Conservation (phyloP, 2,113 vertebrate species). For the Neofelis nebulosa region DNA sequence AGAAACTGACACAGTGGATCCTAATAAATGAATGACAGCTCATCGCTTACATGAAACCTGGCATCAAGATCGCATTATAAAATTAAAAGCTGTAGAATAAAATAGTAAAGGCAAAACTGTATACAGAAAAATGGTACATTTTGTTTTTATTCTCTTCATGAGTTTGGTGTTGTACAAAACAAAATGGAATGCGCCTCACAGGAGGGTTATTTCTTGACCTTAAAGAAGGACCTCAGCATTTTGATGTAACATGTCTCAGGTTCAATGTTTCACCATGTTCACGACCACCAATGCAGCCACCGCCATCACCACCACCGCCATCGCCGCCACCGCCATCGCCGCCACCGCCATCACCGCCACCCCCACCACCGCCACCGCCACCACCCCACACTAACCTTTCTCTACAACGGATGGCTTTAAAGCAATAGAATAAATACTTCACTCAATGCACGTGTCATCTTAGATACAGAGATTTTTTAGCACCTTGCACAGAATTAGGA, state of each 20-base stretch:
- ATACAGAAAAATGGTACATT: background rate
- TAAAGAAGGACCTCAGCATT: background rate
- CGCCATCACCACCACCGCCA: rapidly evolving
- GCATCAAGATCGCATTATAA: slow-evolving; percentile 19
- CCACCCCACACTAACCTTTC: rapidly evolving
- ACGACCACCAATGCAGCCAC: rapidly evolving
- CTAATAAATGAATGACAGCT: slow-evolving; percentile 12
- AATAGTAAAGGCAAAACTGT: background rate
- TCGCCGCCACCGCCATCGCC: rapidly evolving
- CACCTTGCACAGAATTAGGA: slow-evolving; percentile 63
- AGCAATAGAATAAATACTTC: slow-evolving; percentile 70
- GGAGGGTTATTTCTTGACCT: background rate
- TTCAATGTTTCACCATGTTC: background rate
- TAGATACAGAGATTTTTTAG: slow-evolving; percentile 64
- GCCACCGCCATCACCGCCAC: rapidly evolving
- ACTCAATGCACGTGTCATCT: slow-evolving; percentile 59
- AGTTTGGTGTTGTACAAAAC: background rate
- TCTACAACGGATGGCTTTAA: background rate
- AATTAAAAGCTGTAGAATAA: slow-evolving; percentile 34
- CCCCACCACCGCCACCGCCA: rapidly evolving
- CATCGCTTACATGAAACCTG: background rate
- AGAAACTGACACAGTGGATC: background rate
- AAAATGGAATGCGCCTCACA: background rate
- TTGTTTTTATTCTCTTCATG: background rate
- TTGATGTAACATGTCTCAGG: background rate